A percentile compares a stretch with the other conserved stretches of the same genome.
Conservation (phyloP, 2,113 vertebrate species). For the Scopus umbretta region DNA sequence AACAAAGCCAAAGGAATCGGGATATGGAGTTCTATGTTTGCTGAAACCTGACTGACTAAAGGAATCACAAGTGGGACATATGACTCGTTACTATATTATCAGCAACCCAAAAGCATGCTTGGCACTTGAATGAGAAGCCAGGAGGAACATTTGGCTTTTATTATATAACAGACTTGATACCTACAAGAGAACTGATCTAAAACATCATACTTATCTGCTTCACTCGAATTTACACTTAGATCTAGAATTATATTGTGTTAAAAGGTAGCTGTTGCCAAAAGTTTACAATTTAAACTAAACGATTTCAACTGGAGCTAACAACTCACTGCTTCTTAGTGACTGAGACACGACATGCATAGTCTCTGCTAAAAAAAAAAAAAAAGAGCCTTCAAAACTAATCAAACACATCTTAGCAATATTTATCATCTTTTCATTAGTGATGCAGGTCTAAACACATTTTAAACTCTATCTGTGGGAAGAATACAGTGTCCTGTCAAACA, state of each 20-base stretch:
- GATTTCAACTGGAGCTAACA: not conserved
- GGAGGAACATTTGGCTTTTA: conserved; percentile 31
- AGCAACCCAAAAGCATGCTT: not conserved
- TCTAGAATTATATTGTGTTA: not conserved
- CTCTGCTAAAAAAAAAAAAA: not conserved
- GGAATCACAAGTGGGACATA: not conserved
- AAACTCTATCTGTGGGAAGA: not conserved
- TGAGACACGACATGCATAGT: not conserved
- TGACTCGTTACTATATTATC: conserved; percentile 20
- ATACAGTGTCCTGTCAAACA: not conserved
- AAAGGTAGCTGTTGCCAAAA: not conserved
- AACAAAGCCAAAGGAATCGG: not conserved
- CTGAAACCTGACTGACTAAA: conserved; percentile 1
- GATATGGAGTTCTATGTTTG: not conserved
- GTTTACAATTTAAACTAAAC: not conserved
- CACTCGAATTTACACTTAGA: not conserved
- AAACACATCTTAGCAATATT: not conserved
- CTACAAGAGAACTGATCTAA: not conserved
- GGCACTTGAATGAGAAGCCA: conserved; percentile 6
- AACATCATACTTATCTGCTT: not conserved
- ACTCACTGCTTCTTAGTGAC: not conserved
- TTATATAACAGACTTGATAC: not conserved
- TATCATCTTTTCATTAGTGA: not conserved
- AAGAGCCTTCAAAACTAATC: not conserved
- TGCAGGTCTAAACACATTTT: not conserved